Evolutionary conservation across 2,113 vertebrate genomes (phyloP).

Genomic region (Tonatia bakeri): DNA sequence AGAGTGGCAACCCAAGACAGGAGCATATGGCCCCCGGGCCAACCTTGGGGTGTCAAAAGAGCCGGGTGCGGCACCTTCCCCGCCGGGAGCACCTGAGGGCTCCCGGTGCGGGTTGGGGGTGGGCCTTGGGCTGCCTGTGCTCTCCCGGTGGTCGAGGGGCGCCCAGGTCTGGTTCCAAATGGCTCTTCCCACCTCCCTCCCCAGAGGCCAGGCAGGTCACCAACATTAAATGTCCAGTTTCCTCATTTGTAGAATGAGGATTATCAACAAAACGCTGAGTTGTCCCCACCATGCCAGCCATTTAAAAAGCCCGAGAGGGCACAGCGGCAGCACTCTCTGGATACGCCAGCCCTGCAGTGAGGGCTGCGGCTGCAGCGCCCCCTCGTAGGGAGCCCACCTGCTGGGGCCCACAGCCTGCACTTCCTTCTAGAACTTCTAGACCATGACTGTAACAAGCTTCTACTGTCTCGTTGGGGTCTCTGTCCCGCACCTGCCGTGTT

Average conservation of each 20-base stretch:
- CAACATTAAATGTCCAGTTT: neutral
- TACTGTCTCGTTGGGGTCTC: neutral
- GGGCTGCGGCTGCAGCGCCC: neutral
- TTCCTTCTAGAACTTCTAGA: neutral
- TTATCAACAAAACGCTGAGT: neutral
- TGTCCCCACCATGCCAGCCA: neutral
- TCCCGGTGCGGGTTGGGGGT: neutral
- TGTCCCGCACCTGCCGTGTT: neutral
- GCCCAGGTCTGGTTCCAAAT: neutral
- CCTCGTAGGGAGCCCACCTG: neutral
- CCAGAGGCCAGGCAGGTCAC: neutral
- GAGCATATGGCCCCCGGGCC: neutral
- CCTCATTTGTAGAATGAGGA: conserved; percentile 25
- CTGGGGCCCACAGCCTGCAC: neutral
- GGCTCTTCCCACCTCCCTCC: neutral
- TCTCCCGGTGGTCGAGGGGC: rapidly evolving
- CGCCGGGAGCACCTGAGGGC: rapidly evolving
- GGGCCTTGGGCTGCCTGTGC: rapidly evolving
- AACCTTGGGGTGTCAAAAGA: neutral
- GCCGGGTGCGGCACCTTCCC: neutral
- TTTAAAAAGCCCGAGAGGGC: neutral
- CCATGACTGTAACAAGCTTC: too few species aligned
- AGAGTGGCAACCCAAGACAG: neutral
- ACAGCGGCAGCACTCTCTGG: neutral
- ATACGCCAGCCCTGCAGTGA: rapidly evolving